phyloP scores from a whole-genome alignment of 2,797 vertebrate genomes.

The Botia kubotai region DNA sequence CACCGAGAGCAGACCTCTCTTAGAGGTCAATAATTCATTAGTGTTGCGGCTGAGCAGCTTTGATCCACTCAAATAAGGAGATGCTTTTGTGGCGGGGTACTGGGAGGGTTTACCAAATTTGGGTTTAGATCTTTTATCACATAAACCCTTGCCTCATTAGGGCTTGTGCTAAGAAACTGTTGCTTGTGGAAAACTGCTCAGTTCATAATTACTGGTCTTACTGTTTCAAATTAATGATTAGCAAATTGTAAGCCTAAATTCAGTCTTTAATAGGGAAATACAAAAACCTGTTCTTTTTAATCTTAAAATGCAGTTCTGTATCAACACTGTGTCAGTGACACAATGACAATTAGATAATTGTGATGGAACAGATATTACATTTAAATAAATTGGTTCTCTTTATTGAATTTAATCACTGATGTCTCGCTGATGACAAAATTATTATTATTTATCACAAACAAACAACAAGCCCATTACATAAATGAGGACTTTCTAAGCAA shows the following conservation, averaged over 20 bases:
- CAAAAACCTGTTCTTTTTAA: background rate
- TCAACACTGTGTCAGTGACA: background rate
- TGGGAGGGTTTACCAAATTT: background rate
- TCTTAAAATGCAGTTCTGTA: background rate
- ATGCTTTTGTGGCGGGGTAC: background rate
- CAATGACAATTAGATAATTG: background rate
- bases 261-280: background rate
- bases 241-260: background rate
- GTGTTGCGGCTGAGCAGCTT: slow-evolving; percentile 4
- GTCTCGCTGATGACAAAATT: too few species aligned
- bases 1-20: slow-evolving; percentile 16
- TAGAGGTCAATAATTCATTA: slow-evolving; percentile 45
- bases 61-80: slow-evolving; percentile 7
- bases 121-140: background rate
- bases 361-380: too few species aligned
- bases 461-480: too few species aligned
- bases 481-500: too few species aligned
- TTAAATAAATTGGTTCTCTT: too few species aligned
- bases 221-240: background rate
- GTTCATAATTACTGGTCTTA: background rate
- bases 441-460: too few species aligned
- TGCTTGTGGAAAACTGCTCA: background rate
- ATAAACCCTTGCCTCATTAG: background rate
- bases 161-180: background rate
- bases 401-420: too few species aligned